Base-by-base conservation (phyloP, 2,797 vertebrate species). In the Gephyroberyx darwinii region DNA sequence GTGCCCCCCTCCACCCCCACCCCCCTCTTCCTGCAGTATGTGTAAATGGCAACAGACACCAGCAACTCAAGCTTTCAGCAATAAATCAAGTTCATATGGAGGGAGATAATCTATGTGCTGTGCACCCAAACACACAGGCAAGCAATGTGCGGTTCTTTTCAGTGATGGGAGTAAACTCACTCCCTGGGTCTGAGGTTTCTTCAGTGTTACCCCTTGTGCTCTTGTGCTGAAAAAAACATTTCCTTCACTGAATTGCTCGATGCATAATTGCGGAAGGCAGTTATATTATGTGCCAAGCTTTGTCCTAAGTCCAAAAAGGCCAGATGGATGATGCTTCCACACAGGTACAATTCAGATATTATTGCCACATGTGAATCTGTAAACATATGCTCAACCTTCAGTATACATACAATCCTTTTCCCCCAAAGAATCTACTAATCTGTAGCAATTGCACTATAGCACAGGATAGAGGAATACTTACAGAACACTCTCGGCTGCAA, bases 331-430 rank as follows among this genome's bases (percentile, higher is more conserved):
- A 35, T 3, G 61, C 79, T 68, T 53, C 75, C 65, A 81, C 37
- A 22, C 82, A 74, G 66, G 12, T 41, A 10, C 13, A 81, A 70
- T 78, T 71, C 71, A 76, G 77, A 80, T 79, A 66, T 80, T 85
- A 73, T 74, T 81, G 70, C 81, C 81, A 84, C 77, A 82, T 90
- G 82, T 88, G 82, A 90, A 85, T 86, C 75, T 84, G 55, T 60
- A 80, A 91, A 85, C 87, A 90, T 86, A 86, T 88, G 87, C 83
- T 88, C 56, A 82, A 72, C 70, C 71, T 77, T 82, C 57, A 79
- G 67, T 39, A 26, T 68, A 51, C 60, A 26, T 68, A 51, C 60
- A 70, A 45, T 71, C 68, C 72, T 71, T 80, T 65, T 67, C 75
- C 74, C 64, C 71, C 58, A 70, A 75, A 71, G 71, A 75, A 69